These are phyloP conservation scores for Alectura lathami DNA, from an alignment of 2,113 vertebrate species.

Conservation along the genomic window DNA sequence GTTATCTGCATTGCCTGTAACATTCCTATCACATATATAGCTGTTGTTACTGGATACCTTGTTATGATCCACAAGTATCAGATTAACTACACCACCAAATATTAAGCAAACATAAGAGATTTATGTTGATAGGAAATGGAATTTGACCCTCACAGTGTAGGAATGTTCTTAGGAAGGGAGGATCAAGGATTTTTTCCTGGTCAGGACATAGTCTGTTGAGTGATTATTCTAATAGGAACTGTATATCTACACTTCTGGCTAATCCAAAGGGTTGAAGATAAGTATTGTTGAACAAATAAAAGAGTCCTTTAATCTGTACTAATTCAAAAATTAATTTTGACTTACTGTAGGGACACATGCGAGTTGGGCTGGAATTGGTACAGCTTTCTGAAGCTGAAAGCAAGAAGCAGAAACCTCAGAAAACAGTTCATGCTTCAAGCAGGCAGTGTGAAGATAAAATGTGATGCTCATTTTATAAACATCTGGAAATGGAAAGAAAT, in stretches of 20 bases:
- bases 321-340: neutral
- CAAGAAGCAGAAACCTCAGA: neutral
- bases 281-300: neutral
- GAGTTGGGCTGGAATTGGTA: neutral
- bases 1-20: neutral
- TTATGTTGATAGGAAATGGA: conserved; percentile 39
- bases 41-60: neutral
- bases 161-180: conserved; percentile 42
- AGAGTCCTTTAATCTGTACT: neutral
- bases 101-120: conserved; percentile 12
- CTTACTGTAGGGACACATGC: neutral
- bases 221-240: neutral
- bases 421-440: neutral
- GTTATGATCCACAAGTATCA: neutral
- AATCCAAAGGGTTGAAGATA: neutral
- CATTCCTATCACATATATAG: neutral
- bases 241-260: neutral
- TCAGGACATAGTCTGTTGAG: neutral
- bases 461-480: neutral
- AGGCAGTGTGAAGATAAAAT: neutral
- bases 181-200: conserved; percentile 39
- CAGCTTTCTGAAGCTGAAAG: neutral
- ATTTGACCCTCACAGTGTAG: neutral
- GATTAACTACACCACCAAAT: neutral
- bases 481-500: neutral